Conservation (phyloP, 2,113 vertebrate species). For the Rafetus swinhoei region DNA sequence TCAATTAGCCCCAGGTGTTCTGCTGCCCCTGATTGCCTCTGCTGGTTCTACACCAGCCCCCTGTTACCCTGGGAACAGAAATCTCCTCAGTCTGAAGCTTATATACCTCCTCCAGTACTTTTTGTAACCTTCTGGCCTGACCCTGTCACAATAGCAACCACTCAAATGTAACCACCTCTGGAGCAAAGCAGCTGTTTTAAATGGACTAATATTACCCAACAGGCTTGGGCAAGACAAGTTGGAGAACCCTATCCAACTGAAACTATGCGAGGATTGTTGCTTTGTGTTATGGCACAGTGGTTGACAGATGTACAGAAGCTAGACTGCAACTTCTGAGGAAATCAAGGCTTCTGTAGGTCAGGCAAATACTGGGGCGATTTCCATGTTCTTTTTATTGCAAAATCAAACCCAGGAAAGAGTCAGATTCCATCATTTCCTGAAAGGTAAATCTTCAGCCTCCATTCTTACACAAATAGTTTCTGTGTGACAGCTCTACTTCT, state of each 20-base stretch:
- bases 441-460: background rate
- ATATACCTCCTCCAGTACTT: no score
- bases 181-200: background rate
- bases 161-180: background rate
- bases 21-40: no score
- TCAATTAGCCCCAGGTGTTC: no score
- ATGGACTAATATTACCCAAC: background rate
- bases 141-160: background rate
- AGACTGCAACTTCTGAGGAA: no score
- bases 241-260: background rate
- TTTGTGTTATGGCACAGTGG: background rate
- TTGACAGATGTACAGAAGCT: background rate
- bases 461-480: slow-evolving; percentile 6
- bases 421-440: background rate
- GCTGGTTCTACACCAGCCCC: no score
- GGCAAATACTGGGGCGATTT: background rate
- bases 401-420: no score
- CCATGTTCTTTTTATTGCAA: no score
- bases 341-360: no score
- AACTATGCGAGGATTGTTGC: background rate
- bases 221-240: background rate
- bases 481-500: background rate
- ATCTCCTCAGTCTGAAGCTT: no score
- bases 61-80: no score
- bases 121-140: no score